These are phyloP conservation scores for Frankliniella intonsa DNA, from an alignment of 2,888 invertebrate genomes.

Conservation along the genomic window DNA sequence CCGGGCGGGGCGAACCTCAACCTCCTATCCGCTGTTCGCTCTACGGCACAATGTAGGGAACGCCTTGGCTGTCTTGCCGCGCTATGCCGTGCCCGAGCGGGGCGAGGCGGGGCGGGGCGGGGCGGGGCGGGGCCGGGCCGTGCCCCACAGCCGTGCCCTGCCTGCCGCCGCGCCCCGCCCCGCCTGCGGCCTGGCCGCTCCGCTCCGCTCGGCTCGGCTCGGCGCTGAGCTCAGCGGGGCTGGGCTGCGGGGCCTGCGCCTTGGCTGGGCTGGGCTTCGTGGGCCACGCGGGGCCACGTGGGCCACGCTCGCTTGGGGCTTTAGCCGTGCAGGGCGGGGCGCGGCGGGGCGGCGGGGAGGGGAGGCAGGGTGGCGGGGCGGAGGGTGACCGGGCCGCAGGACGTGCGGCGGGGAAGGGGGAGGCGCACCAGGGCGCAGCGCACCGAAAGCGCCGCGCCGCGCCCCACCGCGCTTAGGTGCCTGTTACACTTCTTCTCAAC, in stretches of 20 bases:
- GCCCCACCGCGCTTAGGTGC: too few species aligned
- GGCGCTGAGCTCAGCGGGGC: not conserved
- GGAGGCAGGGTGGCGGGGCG: not conserved
- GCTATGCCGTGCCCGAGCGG: not conserved
- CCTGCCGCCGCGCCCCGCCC: too few species aligned
- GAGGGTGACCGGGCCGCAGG: not conserved
- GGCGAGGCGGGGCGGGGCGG: not conserved
- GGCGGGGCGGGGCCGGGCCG: not conserved
- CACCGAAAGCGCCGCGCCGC: too few species aligned
- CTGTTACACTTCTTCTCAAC: too few species aligned
- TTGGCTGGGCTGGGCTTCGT: not conserved
- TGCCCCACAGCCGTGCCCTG: too few species aligned
- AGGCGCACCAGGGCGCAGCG: not conserved
- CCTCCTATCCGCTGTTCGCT: not conserved
- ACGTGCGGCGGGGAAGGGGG: not conserved
- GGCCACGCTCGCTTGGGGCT: not conserved
- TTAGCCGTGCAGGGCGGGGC: not conserved
- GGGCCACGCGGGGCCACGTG: not conserved
- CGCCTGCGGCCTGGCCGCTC: too few species aligned
- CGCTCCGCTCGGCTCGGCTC: not conserved
- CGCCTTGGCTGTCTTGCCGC: not conserved
- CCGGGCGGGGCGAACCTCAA: not conserved
- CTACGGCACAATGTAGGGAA: constrained; percentile 5
- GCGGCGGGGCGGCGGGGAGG: not conserved
- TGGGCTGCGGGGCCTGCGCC: not conserved